These are phyloP conservation scores for Bradysia coprophila DNA, from an alignment of 1,140 invertebrate species.

Conservation along the genomic window DNA sequence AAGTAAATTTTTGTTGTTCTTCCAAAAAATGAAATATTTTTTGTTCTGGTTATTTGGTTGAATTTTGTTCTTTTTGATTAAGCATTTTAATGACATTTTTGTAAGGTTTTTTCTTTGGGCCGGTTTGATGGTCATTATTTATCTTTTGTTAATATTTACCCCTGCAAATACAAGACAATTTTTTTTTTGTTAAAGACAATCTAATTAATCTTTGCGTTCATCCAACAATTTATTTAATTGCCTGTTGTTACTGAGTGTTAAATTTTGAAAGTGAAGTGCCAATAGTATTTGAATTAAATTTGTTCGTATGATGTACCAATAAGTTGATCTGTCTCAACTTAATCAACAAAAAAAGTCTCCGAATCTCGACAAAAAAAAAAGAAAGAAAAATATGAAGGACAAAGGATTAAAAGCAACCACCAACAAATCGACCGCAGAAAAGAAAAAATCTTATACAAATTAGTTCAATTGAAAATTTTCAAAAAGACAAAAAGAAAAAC, in stretches of 20 bases:
- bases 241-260: no score
- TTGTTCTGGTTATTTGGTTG: not conserved
- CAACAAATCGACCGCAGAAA: slow-evolving; percentile 15
- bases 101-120: slow-evolving; percentile 28
- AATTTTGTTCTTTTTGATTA: no score
- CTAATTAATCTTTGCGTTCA: no score
- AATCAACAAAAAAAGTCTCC: no score
- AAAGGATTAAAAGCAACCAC: slow-evolving; percentile 14
- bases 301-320: no score
- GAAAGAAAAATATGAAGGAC: slow-evolving; percentile 11
- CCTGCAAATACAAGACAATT: slow-evolving; percentile 5
- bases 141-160: slow-evolving; percentile 5
- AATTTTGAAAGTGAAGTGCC: no score
- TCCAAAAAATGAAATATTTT: not conserved
- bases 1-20: slow-evolving; percentile 21
- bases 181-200: no score
- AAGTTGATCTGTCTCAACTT: no score
- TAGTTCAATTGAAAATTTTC: slow-evolving; percentile 1
- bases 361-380: no score
- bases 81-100: slow-evolving; percentile 13
- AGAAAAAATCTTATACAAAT: slow-evolving; percentile 26
- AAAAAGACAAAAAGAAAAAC: no score
- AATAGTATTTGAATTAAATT: no score
- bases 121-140: slow-evolving; percentile 23
- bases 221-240: no score